These are phyloP conservation scores for Oedothorax gibbosus DNA, from an alignment of 1,140 invertebrate genomes.

Conservation along the genomic window DNA sequence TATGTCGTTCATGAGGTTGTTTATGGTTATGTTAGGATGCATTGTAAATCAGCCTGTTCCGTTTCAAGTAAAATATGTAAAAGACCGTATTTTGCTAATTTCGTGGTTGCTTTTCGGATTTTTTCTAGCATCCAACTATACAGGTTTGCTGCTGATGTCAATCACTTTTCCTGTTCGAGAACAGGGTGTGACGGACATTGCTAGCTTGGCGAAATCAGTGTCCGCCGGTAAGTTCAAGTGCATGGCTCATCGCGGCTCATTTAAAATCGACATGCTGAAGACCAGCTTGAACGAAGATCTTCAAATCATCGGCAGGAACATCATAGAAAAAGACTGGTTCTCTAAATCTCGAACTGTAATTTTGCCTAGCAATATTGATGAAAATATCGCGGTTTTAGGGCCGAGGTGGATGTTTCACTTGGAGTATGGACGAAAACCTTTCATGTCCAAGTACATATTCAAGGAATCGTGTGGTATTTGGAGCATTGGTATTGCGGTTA, in stretches of 20 bases:
- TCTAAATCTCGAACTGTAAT: background rate
- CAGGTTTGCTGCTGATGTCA: constrained; percentile 1
- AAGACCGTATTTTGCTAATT: background rate
- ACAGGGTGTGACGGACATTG: background rate
- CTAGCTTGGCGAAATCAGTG: background rate
- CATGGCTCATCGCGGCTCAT: background rate
- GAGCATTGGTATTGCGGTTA: constrained; percentile 29
- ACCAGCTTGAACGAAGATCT: constrained; percentile 8
- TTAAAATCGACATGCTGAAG: background rate
- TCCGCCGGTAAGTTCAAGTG: constrained; percentile 11
- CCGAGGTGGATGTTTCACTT: constrained; percentile 14
- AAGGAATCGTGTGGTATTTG: constrained; percentile 2
- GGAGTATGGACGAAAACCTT: constrained; percentile 26
- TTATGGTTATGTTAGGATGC: constrained; percentile 4
- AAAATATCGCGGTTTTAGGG: background rate
- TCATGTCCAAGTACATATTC: background rate
- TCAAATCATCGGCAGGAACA: background rate
- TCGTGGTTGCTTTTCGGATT: background rate
- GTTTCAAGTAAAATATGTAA: background rate
- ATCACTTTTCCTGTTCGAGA: constrained; percentile 11
- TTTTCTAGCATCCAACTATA: background rate
- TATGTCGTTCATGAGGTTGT: background rate
- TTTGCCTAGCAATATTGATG: background rate
- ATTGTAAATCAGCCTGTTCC: background rate
- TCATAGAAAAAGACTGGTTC: constrained; percentile 14